phyloP scores from a whole-genome alignment of 2,797 vertebrate genomes.

The Nannoperca obscura region DNA sequence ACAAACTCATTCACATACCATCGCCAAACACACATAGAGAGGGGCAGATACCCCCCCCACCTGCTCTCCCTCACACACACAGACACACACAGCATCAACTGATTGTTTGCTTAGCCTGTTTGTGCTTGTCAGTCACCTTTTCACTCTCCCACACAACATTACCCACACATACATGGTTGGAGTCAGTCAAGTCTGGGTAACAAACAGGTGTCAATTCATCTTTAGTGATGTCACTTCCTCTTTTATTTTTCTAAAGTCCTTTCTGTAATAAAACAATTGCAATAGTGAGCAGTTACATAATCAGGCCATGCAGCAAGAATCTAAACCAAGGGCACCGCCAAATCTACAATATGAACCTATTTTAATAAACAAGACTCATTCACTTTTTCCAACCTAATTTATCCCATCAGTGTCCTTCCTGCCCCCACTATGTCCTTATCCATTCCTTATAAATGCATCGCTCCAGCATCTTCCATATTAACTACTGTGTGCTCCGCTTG shows the following conservation, averaged over 20 bases:
- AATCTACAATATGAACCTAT: slow-evolving; percentile 4
- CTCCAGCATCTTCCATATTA: slow-evolving; percentile 64
- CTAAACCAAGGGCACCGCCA: neutral
- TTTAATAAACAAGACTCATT: slow-evolving; percentile 41
- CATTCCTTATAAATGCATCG: slow-evolving; percentile 37
- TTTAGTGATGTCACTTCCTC: slow-evolving; percentile 62
- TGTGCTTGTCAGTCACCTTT: slow-evolving; percentile 59
- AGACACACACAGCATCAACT: slow-evolving; percentile 10
- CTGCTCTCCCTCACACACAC: slow-evolving; percentile 14
- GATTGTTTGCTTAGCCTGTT: slow-evolving; percentile 53
- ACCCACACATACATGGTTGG: slow-evolving; percentile 13
- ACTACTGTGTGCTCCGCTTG: slow-evolving; percentile 26
- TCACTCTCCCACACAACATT: slow-evolving; percentile 24
- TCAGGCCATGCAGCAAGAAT: neutral
- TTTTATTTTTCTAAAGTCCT: neutral
- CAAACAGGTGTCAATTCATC: slow-evolving; percentile 37
- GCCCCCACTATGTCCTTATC: slow-evolving; percentile 39
- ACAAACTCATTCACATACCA: slow-evolving; percentile 47
- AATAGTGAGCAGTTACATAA: neutral
- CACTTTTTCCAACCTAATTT: slow-evolving; percentile 49
- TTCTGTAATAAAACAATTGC: neutral
- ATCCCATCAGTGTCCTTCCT: slow-evolving; percentile 44
- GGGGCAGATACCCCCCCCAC: slow-evolving; percentile 24
- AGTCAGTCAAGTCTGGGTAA: slow-evolving; percentile 19
- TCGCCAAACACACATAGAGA: slow-evolving; percentile 40